Percentiles rank a stretch among this genome's conserved stretches.
Conservation (phyloP, 2,113 vertebrate genomes). For the Amazona guildingii region DNA sequence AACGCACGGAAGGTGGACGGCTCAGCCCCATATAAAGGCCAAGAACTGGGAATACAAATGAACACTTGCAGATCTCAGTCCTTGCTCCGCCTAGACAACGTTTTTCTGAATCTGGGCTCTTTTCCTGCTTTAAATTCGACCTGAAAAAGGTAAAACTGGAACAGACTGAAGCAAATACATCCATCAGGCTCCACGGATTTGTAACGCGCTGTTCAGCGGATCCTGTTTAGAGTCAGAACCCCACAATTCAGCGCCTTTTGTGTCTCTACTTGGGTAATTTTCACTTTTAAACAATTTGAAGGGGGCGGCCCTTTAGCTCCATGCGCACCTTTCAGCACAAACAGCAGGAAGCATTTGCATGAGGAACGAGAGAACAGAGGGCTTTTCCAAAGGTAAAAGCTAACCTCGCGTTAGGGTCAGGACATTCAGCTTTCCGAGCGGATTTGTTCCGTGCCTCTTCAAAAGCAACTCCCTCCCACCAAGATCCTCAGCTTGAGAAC, state of each 20-base stretch:
- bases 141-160: background rate
- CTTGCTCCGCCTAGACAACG: background rate
- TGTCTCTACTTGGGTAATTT: background rate
- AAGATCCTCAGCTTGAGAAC: background rate
- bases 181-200: background rate
- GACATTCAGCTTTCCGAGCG: background rate
- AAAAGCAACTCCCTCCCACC: background rate
- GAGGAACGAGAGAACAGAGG: background rate
- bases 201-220: background rate
- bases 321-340: background rate
- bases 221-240: background rate
- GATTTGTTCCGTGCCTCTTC: background rate
- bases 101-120: background rate
- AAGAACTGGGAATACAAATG: background rate
- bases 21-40: background rate
- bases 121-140: background rate
- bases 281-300: background rate
- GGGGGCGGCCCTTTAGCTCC: background rate
- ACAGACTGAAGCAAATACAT: background rate
- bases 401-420: rapidly evolving
- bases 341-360: background rate
- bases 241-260: background rate
- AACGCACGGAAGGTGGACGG: background rate
- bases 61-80: background rate
- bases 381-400: background rate